A percentile compares a stretch with the other conserved stretches of the same genome.
Conservation (phyloP, 2,797 vertebrate species). For the Aldrovandia affinis region DNA sequence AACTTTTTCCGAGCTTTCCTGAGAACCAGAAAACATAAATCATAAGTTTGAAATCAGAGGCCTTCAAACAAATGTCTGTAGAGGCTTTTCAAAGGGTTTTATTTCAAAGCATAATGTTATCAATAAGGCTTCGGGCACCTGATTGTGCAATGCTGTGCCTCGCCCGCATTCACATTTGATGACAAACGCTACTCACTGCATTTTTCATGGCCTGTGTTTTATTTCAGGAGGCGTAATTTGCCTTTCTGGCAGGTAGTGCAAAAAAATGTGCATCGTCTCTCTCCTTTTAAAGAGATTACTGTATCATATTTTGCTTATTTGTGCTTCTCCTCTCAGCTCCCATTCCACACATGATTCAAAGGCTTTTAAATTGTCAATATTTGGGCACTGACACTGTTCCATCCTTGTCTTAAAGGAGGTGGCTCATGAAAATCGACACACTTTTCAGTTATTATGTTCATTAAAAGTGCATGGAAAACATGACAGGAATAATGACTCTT, state of each 20-base stretch:
- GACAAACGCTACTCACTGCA: background rate
- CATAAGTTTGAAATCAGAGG: constrained; percentile 7
- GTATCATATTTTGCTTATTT: background rate
- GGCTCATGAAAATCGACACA: no score
- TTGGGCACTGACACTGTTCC: no score
- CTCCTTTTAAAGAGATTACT: background rate
- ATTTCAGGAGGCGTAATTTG: background rate
- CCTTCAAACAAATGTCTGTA: background rate
- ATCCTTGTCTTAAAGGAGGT: no score
- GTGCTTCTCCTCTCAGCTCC: no score
- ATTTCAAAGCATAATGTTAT: background rate
- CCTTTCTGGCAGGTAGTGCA: constrained; percentile 2
- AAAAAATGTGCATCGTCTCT: background rate
- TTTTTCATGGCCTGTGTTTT: background rate
- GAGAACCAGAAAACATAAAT: constrained; percentile 20
- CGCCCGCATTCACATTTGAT: background rate
- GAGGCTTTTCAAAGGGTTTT: background rate
- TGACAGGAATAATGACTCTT: no score
- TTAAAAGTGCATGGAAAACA: no score
- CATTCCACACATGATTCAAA: no score
- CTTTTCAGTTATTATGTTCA: no score
- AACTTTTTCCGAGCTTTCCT: background rate
- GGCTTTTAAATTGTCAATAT: no score
- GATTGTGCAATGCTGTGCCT: background rate
- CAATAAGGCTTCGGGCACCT: background rate